Evolutionary conservation across 1,140 invertebrate genomes (phyloP).

Genomic region (Anastrepha ludens): DNA sequence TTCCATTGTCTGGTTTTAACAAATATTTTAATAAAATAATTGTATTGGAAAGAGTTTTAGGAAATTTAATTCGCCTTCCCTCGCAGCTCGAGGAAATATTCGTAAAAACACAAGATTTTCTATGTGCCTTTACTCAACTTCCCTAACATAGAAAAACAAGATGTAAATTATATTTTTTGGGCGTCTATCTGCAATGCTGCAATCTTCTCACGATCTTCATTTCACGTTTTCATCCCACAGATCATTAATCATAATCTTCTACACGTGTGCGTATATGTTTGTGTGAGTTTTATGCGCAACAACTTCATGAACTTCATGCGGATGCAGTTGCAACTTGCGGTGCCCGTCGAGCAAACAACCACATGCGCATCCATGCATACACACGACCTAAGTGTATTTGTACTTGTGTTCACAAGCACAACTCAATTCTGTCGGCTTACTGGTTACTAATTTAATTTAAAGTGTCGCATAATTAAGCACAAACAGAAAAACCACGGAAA

Average conservation of each 20-base stretch:
- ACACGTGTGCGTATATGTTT: not conserved
- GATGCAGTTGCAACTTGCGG: not conserved
- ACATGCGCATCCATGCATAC: not conserved
- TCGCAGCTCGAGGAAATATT: no score
- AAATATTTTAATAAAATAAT: no score
- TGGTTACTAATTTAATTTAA: conserved; percentile 52
- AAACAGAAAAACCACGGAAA: not conserved
- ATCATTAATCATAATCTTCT: conserved; percentile 34
- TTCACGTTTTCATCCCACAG: not conserved
- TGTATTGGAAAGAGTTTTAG: no score
- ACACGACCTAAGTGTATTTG: not conserved
- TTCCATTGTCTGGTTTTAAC: no score
- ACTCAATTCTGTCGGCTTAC: conserved; percentile 4
- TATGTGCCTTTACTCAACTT: no score
- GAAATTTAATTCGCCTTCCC: no score
- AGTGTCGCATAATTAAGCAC: conserved; percentile 38
- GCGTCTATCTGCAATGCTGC: not conserved
- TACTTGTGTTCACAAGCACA: not conserved
- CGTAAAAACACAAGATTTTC: no score
- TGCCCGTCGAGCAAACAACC: not conserved
- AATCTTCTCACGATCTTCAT: not conserved
- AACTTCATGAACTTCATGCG: conserved; percentile 3
- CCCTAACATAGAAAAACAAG: no score
- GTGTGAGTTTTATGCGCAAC: no score
- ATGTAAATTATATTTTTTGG: no score